Conservation (phyloP, 1,140 invertebrate species). For the Sinonovacula constricta region DNA sequence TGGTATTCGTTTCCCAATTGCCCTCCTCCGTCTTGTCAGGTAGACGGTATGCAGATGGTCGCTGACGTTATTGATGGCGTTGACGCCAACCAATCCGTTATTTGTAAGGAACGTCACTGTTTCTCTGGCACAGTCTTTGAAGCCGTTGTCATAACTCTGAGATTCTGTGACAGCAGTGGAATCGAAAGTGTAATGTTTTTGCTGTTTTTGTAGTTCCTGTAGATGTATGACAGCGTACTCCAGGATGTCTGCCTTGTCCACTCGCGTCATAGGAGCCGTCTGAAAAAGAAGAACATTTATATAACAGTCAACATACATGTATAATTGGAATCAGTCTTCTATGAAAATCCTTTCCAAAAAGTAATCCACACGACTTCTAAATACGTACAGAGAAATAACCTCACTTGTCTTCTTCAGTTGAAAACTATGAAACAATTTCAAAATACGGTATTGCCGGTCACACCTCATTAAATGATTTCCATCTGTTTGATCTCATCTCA, state of each 20-base stretch:
- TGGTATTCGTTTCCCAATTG: too few species aligned
- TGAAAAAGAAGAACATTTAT: slow-evolving; percentile 2
- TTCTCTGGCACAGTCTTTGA: slow-evolving; percentile 20
- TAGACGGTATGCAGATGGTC: slow-evolving; percentile 11
- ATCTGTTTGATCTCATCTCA: too few species aligned
- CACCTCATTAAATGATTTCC: too few species aligned
- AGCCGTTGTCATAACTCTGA: slow-evolving; percentile 3
- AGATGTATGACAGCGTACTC: slow-evolving; percentile 31
- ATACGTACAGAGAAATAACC: too few species aligned
- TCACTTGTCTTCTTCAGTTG: too few species aligned
- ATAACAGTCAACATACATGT: background rate
- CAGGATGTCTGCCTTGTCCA: slow-evolving; percentile 43
- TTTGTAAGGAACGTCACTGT: slow-evolving; percentile 1
- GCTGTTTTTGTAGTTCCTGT: slow-evolving; percentile 23
- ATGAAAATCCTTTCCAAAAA: too few species aligned
- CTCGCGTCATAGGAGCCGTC: slow-evolving; percentile 34
- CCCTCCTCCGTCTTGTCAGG: too few species aligned
- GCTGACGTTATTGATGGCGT: background rate
- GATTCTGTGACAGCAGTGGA: background rate
- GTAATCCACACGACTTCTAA: too few species aligned
- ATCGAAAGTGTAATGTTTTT: background rate
- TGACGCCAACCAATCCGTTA: background rate
- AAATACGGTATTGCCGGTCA: too few species aligned
- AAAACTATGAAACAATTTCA: too few species aligned
- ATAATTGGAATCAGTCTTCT: background rate